Evolutionary conservation across 1,140 invertebrate species (phyloP).

Genomic region (Marisa cornuarietis): DNA sequence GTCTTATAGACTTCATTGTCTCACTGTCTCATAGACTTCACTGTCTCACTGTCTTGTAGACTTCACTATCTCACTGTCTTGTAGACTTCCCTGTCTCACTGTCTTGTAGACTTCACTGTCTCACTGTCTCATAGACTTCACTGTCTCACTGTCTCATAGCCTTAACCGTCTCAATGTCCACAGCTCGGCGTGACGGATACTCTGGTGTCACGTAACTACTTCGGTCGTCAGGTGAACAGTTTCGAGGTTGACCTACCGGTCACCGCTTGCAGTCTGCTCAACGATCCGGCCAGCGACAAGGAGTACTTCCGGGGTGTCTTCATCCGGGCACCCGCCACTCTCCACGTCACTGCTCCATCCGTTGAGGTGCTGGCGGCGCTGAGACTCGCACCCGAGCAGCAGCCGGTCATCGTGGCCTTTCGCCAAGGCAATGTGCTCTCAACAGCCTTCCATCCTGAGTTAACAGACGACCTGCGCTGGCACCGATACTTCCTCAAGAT

Average conservation of each 20-base stretch:
- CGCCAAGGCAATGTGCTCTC: conserved; percentile 51
- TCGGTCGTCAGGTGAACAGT: conserved; percentile 57
- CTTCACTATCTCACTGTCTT: too few species aligned
- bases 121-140: too few species aligned
- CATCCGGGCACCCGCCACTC: conserved; percentile 56
- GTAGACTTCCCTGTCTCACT: too few species aligned
- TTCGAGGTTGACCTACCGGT: conserved; percentile 51
- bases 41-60: too few species aligned
- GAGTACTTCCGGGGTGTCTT: conserved; percentile 50
- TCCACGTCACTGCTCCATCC: conserved; percentile 29
- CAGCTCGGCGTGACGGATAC: conserved; percentile 54
- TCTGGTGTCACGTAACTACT: conserved; percentile 52
- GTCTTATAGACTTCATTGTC: too few species aligned
- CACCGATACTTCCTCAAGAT: conserved; percentile 52
- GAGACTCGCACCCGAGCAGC: conserved; percentile 18
- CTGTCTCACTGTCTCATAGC: too few species aligned
- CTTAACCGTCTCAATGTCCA: conserved; percentile 29
- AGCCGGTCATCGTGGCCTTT: conserved; percentile 48
- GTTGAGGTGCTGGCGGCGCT: conserved; percentile 49
- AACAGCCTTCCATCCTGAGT: conserved; percentile 59
- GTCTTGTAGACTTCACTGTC: too few species aligned
- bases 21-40: too few species aligned
- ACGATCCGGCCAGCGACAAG: neutral
- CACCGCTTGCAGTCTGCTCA: conserved; percentile 27
- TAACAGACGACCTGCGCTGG: conserved; percentile 56